Conservation (phyloP, 2,113 vertebrate species). For the Hyla sarda region DNA sequence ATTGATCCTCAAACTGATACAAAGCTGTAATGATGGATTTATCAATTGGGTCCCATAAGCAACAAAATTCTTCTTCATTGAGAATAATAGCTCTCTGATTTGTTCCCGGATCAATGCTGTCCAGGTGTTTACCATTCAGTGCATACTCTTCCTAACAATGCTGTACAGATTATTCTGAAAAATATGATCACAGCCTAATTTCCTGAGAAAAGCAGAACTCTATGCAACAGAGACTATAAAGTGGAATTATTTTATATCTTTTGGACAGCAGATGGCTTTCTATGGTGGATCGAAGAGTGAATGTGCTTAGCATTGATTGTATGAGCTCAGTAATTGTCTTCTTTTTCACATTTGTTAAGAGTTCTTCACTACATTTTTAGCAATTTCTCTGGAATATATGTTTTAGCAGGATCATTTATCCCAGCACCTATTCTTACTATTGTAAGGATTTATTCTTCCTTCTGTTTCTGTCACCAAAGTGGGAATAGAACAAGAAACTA, state of each 20-base stretch:
- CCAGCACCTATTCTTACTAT: background rate
- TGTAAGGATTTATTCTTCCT: background rate
- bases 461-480: background rate
- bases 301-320: constrained; percentile 11
- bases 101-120: background rate
- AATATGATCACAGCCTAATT: constrained; percentile 32
- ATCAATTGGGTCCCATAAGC: constrained; percentile 30
- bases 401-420: background rate
- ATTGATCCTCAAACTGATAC: constrained; percentile 1
- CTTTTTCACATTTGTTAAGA: background rate
- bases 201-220: background rate
- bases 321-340: background rate
- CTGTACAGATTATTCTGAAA: background rate
- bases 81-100: background rate
- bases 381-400: background rate
- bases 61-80: constrained; percentile 3
- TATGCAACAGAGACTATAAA: background rate
- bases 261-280: background rate
- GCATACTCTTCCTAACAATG: constrained; percentile 17
- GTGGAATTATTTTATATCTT: background rate
- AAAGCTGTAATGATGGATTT: constrained; percentile 25
- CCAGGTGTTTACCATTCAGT: constrained; percentile 8
- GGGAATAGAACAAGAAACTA: background rate
- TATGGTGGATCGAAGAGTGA: background rate
- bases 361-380: background rate